These are phyloP conservation scores for Sebastes jordani DNA, from an alignment of 2,797 vertebrate genomes.

Conservation along the genomic window DNA sequence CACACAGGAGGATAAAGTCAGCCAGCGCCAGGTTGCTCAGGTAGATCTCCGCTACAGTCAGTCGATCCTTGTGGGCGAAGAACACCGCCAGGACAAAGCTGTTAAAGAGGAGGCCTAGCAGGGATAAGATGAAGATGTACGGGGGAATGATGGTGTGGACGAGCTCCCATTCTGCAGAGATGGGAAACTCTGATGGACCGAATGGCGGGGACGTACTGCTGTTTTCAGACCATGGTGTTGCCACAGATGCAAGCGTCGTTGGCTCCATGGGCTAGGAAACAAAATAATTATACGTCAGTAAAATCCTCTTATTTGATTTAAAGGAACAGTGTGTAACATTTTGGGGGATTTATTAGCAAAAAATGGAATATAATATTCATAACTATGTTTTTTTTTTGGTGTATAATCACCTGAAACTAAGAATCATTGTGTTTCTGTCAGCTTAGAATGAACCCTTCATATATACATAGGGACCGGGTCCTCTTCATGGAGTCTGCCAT, in stretches of 20 bases:
- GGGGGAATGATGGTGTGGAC: slow-evolving; percentile 74
- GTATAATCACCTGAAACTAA: too few relatives aligned
- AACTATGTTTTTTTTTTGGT: too few relatives aligned
- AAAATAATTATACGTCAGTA: not conserved
- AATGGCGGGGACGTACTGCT: slow-evolving; percentile 9
- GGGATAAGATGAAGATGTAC: slow-evolving; percentile 75
- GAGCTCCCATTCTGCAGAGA: slow-evolving; percentile 69
- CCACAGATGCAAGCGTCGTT: not conserved
- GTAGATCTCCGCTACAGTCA: slow-evolving; percentile 92
- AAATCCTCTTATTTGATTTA: not conserved
- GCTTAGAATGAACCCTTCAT: too few relatives aligned
- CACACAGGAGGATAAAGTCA: slow-evolving; percentile 85
- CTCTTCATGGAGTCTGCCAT: too few relatives aligned
- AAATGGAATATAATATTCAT: too few relatives aligned
- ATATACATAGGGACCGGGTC: too few relatives aligned
- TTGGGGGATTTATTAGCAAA: too few relatives aligned
- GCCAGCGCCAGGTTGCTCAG: slow-evolving; percentile 89
- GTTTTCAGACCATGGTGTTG: slow-evolving; percentile 51
- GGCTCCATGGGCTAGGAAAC: slow-evolving; percentile 56
- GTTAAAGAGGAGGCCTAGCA: slow-evolving; percentile 85
- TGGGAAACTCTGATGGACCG: not conserved
- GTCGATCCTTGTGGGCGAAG: slow-evolving; percentile 81
- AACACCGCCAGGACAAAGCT: slow-evolving; percentile 86
- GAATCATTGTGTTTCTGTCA: too few relatives aligned
- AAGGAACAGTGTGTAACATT: too few relatives aligned